Conservation (phyloP, 2,888 invertebrate genomes). For the Gnatocerus cornutus region DNA sequence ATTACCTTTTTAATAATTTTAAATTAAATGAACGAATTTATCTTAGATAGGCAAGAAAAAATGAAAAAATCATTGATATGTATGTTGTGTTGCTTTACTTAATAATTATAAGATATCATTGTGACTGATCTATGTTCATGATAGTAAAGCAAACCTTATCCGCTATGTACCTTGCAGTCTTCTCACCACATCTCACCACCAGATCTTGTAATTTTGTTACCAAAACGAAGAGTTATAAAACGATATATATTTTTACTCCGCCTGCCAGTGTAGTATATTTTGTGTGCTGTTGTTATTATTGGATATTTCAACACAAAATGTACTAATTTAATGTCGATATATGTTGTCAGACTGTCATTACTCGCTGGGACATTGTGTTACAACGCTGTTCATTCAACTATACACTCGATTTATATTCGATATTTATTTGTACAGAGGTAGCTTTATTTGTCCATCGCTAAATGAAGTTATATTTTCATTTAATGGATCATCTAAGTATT, state of each 20-base stretch:
- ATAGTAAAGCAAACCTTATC: conserved; percentile 65
- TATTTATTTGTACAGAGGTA: conserved; percentile 65
- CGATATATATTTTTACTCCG: conserved; percentile 61
- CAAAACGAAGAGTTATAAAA: conserved; percentile 25
- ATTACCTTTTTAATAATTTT: conserved; percentile 72
- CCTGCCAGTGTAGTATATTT: conserved; percentile 66
- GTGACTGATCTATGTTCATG: conserved; percentile 69
- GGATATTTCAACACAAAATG: conserved; percentile 60
- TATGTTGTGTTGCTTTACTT: conserved; percentile 72
- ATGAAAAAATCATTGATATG: conserved; percentile 65
- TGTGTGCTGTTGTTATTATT: conserved; percentile 65
- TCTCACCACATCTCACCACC: conserved; percentile 53
- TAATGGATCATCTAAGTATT: conserved; percentile 65
- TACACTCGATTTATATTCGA: conserved; percentile 49
- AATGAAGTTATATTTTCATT: conserved; percentile 64
- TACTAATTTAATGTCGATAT: conserved; percentile 70
- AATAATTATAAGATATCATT: conserved; percentile 65
- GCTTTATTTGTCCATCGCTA: conserved; percentile 65
- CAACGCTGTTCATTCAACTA: conserved; percentile 59
- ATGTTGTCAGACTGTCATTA: conserved; percentile 67
- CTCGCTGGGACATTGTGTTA: conserved; percentile 66
- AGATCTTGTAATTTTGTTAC: conserved; percentile 56
- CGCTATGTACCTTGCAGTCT: conserved; percentile 71
- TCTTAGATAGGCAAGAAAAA: conserved; percentile 70
- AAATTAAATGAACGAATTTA: conserved; percentile 72